Percentiles rank a stretch among this genome's conserved stretches.
Conservation (phyloP, 2,888 invertebrate species). For the Neocrepidodera transversa region DNA sequence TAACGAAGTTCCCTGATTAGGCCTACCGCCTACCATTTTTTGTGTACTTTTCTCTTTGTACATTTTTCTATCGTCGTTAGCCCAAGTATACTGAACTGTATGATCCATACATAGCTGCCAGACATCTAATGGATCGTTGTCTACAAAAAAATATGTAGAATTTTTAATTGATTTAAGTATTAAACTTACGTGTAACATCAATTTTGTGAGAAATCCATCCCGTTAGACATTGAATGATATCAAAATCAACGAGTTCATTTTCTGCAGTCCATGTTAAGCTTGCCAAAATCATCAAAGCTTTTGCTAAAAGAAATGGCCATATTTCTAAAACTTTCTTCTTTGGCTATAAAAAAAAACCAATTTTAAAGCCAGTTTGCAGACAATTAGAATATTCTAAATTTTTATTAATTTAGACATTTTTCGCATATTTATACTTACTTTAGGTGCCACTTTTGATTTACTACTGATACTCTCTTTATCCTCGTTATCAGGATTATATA, state of each 20-base stretch:
- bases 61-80: background rate
- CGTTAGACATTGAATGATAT: conserved; percentile 59
- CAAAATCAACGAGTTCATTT: conserved; percentile 58
- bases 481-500: background rate
- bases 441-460: background rate
- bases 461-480: background rate
- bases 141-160: no score
- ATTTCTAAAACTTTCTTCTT: conserved; percentile 52
- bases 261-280: conserved; percentile 55
- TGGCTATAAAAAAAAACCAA: background rate
- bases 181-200: conserved; percentile 12
- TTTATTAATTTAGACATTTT: no score
- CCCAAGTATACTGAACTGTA: conserved; percentile 22
- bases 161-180: no score
- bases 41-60: background rate
- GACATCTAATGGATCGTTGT: conserved; percentile 37
- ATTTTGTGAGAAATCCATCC: conserved; percentile 58
- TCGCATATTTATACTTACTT: no score
- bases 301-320: conserved; percentile 62
- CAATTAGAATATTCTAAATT: no score
- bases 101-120: conserved; percentile 46
- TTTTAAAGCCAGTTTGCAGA: no score
- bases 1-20: background rate
- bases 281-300: conserved; percentile 61
- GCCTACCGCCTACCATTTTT: background rate